Conservation (phyloP, 2,113 vertebrate genomes). For the Callaeas wilsoni region DNA sequence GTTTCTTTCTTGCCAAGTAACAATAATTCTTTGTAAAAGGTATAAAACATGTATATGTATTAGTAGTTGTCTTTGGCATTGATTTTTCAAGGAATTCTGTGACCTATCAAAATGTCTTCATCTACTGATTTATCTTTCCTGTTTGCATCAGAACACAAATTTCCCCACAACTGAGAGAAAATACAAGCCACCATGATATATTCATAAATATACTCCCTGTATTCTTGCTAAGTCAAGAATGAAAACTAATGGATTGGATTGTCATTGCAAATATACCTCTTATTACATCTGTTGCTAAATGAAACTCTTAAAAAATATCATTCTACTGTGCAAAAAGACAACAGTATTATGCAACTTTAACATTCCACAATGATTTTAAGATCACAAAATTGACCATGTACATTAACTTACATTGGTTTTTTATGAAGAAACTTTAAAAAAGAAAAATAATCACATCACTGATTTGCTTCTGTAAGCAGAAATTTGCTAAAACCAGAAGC, state of each 20-base stretch:
- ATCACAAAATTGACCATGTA: neutral
- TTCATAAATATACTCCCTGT: neutral
- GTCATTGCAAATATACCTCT: neutral
- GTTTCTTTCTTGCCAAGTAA: neutral
- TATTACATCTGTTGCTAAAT: neutral
- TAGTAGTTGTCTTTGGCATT: neutral
- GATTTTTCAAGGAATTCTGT: neutral
- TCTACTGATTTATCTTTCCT: neutral
- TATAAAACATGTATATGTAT: neutral
- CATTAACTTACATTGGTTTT: rapidly evolving
- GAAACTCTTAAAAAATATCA: neutral
- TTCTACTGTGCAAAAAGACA: neutral
- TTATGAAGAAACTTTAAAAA: neutral
- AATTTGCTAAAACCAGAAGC: neutral
- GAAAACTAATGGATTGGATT: neutral
- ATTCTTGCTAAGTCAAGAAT: neutral
- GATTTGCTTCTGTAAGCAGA: neutral
- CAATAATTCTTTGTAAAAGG: neutral
- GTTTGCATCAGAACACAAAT: neutral
- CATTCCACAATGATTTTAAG: neutral
- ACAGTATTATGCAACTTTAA: neutral
- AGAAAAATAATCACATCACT: neutral
- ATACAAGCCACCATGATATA: neutral
- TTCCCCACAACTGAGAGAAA: neutral
- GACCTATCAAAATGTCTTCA: neutral